Evolutionary conservation across 2,797 vertebrate genomes (phyloP), one percentile per base, ranked within the genome.

Genomic region (Mionectes olivaceus): DNA sequence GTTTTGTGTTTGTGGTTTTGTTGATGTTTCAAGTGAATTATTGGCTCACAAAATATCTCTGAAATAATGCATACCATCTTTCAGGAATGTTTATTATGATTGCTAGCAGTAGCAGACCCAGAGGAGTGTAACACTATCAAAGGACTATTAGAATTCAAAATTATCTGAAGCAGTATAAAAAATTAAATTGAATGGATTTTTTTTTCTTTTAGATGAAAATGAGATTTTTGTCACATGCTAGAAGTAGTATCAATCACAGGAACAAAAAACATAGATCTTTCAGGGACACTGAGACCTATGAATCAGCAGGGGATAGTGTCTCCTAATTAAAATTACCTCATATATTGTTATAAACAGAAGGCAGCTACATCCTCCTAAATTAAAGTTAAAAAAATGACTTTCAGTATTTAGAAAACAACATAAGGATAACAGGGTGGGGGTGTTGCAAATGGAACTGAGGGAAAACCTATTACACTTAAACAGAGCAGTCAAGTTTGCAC

Each of bases 91-190:
- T 83, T 93, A 60, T 70, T 55, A 55, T 44, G 18, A 83, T 57
- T 80, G 13, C 35, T 78, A 70, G 21, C 44, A 90, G 63, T 27
- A 83, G 41, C 35, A 70, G 25, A 19, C 33, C 32, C 56, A 86
- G 53, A 86, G 69, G 57, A 80, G 8, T 74, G 37, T 21, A 65
- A 74, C 32, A 57, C 18, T 61, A 60, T 78, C 41, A 92, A 77
- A 81, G 43, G 18, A 83, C 60, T 68, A 46, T 56, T 81, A 75
- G 57, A 88, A 93, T 86, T 81, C 61, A 68, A 86, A 90, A 64
- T 81, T 5, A 60, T 50, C 65, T 90, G 49, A 88, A 83, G 61
- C 15, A 33, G 13, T 37, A 68, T 60, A 30, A 13, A 84, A 71
- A 89, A 90, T 52, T 82, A 85, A 87, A 82, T 53, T 7, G 25